Evolutionary conservation across 2,888 invertebrate genomes (phyloP), one percentile per base, ranked within the genome.

Genomic region (Lysandra coridon): DNA sequence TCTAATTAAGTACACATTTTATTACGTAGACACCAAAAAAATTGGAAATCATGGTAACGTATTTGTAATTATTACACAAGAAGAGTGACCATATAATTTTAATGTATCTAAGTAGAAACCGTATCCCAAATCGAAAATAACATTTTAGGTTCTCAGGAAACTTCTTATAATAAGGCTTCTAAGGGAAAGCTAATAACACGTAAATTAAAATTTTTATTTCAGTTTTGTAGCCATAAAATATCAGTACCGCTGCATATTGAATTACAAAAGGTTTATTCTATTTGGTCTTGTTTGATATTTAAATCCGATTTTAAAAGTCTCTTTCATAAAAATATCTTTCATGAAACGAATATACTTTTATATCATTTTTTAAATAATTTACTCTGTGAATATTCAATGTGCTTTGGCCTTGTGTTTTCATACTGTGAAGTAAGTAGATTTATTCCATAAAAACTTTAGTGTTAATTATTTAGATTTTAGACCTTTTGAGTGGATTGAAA

Each of bases 231-330:
- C 5, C 75, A 44, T 57, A 40, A 73, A 73, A 37, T 64, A 64
- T 64, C 69, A 69, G 33, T 37, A 69, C 69, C 33, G 17, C 69
- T 37, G 33, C 69, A 33, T 69, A 69, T 74, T 40, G n/a, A 44
- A 74, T 74, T 74, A 44, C 74, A 74, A 33, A 53, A 53, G 33
- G 33, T 53, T 33, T 76, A 76, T 30, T 53, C 53, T 76, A 76
- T 77, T 79, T 75, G 79, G 79, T 80, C 74, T 53, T 30, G 33
- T 76, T 57, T 33, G 76, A 57, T 53, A 57, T 76, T 76, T 53
- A 53, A 76, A 76, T 57, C 33, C 17, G 76, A 30, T 53, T 40
- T 75, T 44, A 49, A 75, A 33, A 44, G 23, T 40, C 44, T 76
- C 53, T 76, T 53, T 75, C 49, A 44, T 75, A 40, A 73, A 75